Evolutionary conservation across 2,888 invertebrate species (phyloP), one percentile per base, ranked within the genome.

Genomic region (Metacarcinus magister): DNA sequence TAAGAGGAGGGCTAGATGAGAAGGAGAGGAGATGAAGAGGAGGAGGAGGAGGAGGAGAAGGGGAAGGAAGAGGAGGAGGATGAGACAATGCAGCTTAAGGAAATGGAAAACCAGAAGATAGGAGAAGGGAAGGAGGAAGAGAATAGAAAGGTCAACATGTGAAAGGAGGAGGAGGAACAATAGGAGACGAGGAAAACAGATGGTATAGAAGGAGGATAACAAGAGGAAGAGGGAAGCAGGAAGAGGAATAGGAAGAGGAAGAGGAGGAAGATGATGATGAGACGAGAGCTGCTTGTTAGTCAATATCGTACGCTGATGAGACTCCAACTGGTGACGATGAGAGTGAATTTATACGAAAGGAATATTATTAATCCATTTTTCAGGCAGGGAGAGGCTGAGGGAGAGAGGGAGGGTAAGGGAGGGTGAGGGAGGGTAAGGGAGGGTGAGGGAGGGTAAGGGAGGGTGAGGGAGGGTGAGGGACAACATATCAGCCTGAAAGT

Each of bases 31-130:
- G 46, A 44, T 60, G 28, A 54, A 46, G 87, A 87, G 82, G 3
- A n/a, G 8, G 23, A 28, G 32, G 32, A 32, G 5, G 44, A 75
- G 19, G 94, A 82, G 94, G 54, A 46, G 23, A 23, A 44, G 0
- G 54, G n/a, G 23, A 19, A 94, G 44, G 13, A 28, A 23, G 94
- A 94, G 89, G 39, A 89, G 39, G 3, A 89, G 89, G 92, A 92
- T 13, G 28, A 48, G 28, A 10, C 32, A 28, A 92, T 39, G 44
- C 28, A 46, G 92, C 10, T 39, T 0, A n/a, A 92, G 44, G 44
- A 7, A 2, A 23, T 2, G 2, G 28, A 19, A 92, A n/a, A 46
- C 1, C 10, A 16, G 28, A 4, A 2, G 16, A 4, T 3, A 46
- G 28, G 48, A 23, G 19, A 23, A 44, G n/a, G 48, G 46, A 4